These are phyloP conservation scores for Papilio demoleus DNA, from an alignment of 2,888 invertebrate genomes.

Conservation along the genomic window DNA sequence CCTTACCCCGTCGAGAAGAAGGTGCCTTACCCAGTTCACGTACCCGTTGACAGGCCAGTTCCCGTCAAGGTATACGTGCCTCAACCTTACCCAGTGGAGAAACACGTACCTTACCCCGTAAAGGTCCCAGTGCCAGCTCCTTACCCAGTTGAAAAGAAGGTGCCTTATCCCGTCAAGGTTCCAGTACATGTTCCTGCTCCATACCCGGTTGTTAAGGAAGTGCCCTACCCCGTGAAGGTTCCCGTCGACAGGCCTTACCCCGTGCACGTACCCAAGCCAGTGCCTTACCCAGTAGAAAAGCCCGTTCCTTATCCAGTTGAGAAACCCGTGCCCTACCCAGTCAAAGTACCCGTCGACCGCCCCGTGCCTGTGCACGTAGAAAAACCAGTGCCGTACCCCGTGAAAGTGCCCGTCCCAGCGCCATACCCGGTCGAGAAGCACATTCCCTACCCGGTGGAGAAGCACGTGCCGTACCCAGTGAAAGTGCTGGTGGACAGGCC, in stretches of 20 bases:
- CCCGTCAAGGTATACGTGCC: constrained; percentile 83
- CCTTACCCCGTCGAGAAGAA: constrained; percentile 88
- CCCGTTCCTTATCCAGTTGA: constrained; percentile 85
- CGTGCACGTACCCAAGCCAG: constrained; percentile 77
- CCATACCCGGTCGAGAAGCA: constrained; percentile 85
- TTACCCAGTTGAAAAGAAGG: constrained; percentile 86
- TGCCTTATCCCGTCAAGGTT: constrained; percentile 86
- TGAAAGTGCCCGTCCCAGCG: constrained; percentile 84
- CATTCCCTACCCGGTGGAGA: constrained; percentile 75
- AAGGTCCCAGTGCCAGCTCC: constrained; percentile 88
- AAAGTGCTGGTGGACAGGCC: constrained; percentile 87
- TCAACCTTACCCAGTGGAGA: constrained; percentile 84
- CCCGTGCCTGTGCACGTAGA: constrained; percentile 79
- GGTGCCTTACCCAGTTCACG: constrained; percentile 82
- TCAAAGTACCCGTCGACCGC: constrained; percentile 85
- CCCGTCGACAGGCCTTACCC: constrained; percentile 86
- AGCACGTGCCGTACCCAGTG: constrained; percentile 81
- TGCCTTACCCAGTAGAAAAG: constrained; percentile 84
- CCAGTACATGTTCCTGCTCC: constrained; percentile 85
- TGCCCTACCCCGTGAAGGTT: constrained; percentile 85
- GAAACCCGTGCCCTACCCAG: constrained; percentile 84
- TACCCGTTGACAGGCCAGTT: constrained; percentile 78
- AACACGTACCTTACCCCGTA: constrained; percentile 86
- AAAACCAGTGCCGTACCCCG: constrained; percentile 78
- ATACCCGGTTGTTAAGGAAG: constrained; percentile 84